A percentile compares a stretch with the other conserved stretches of the same genome.
Evolutionary conservation across 2,797 vertebrate species (phyloP).

Genomic region (Sciurus carolinensis): DNA sequence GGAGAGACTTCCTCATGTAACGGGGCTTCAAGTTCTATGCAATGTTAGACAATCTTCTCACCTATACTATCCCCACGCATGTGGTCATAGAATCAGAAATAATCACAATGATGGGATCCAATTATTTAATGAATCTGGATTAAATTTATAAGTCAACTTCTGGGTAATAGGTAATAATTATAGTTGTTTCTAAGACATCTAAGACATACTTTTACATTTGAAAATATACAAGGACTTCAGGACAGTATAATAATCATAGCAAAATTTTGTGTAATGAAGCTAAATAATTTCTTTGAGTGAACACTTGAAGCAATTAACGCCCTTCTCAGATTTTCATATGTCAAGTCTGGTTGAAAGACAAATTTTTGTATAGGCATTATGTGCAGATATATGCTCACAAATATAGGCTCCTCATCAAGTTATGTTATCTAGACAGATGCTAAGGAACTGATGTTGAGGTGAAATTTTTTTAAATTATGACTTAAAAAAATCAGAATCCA

Average conservation of each 20-base stretch:
- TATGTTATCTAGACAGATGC: background rate
- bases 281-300: constrained; percentile 1
- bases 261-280: background rate
- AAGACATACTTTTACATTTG: background rate
- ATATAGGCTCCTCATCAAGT: background rate
- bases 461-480: background rate
- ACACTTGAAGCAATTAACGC: background rate
- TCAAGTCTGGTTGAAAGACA: background rate
- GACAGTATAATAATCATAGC: background rate
- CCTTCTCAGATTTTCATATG: constrained; percentile 1
- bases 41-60: background rate
- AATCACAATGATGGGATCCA: background rate
- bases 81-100: background rate
- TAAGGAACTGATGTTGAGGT: background rate
- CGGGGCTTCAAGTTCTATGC: background rate
- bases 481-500: constrained; percentile 23
- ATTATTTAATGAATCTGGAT: background rate
- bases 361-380: background rate
- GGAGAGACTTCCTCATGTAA: background rate
- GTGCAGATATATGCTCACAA: background rate
- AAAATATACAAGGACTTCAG: background rate
- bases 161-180: background rate
- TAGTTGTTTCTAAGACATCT: background rate
- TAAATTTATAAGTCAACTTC: background rate
- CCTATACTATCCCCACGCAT: background rate